phyloP scores from a whole-genome alignment of 2,888 invertebrate genomes.

The Leptinotarsa juncta region DNA sequence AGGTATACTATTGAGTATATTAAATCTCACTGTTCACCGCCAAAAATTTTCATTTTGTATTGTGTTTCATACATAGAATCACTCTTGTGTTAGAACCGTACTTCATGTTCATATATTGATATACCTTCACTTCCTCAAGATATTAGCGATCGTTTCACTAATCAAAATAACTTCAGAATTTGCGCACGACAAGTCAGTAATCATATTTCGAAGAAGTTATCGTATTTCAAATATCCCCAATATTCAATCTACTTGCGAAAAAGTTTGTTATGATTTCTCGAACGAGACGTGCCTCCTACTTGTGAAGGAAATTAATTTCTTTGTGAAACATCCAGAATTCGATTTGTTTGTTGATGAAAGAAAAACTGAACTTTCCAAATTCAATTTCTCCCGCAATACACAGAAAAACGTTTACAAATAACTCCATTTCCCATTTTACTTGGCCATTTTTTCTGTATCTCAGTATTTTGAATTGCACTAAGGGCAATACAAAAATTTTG shows the following conservation, averaged over 20 bases:
- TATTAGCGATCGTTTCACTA: background rate
- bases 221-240: slow-evolving; percentile 3
- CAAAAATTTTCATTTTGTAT: no score
- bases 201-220: background rate
- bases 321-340: slow-evolving; percentile 12
- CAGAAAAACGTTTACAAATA: background rate
- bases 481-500: no score
- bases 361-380: background rate
- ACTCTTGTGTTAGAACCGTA: no score
- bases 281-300: slow-evolving; percentile 3
- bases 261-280: background rate
- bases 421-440: no score
- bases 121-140: no score
- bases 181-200: background rate
- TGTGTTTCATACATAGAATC: no score
- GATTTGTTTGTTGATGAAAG: slow-evolving; percentile 5
- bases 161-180: background rate
- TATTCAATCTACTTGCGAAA: slow-evolving; percentile 2
- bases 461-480: no score
- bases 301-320: slow-evolving; percentile 17
- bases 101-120: no score
- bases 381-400: background rate
- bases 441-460: no score
- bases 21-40: no score
- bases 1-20: no score